Conservation (phyloP, 1,140 invertebrate species). For the Palaemon carinicauda region DNA sequence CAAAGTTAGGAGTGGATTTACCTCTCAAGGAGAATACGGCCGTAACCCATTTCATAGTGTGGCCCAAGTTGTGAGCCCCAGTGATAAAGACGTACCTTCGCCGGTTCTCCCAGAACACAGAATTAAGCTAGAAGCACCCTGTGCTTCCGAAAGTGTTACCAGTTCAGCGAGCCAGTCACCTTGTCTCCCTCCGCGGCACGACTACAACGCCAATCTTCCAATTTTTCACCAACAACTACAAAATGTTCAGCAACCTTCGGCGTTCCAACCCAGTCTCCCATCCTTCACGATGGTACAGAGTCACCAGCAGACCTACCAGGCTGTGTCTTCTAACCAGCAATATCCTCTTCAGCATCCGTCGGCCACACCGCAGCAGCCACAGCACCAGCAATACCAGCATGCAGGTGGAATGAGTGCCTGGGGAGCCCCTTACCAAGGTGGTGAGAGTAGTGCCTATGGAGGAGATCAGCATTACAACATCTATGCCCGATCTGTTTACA, state of each 20-base stretch:
- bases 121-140: not conserved
- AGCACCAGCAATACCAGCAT: slow-evolving; percentile 13
- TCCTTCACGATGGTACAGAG: not conserved
- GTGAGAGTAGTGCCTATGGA: not conserved
- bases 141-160: not conserved
- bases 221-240: slow-evolving; percentile 5
- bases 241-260: not conserved
- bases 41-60: not conserved
- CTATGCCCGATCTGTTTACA: slow-evolving; percentile 35
- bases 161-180: not conserved
- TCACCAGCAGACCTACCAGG: not conserved
- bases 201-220: slow-evolving; percentile 22
- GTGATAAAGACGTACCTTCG: not conserved
- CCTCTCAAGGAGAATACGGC: not conserved
- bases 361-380: not conserved
- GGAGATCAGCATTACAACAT: slow-evolving; percentile 37
- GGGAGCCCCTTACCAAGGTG: not conserved
- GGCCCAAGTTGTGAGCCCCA: not conserved
- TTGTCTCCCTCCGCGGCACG: not conserved
- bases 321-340: not conserved
- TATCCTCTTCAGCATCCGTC: not conserved
- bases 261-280: not conserved
- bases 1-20: not conserved
- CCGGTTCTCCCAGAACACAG: not conserved
- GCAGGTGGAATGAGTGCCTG: not conserved